Evolutionary conservation across 2,797 vertebrate genomes (phyloP).

Genomic region (Rhinichthys osculus): DNA sequence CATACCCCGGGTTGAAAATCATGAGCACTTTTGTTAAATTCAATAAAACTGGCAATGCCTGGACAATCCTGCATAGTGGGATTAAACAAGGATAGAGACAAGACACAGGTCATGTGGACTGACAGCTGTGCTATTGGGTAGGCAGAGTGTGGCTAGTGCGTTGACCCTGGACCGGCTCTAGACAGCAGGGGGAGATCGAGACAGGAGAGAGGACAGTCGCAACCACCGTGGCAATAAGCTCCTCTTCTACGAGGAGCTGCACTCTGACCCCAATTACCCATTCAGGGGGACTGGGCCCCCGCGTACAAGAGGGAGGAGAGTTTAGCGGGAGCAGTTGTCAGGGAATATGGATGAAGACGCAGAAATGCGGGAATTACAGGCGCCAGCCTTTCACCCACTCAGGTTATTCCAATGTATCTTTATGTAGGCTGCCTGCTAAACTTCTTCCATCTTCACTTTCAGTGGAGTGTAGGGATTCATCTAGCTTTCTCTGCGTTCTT

Average conservation of each 20-base stretch:
- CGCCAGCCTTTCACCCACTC: constrained; percentile 67
- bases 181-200: constrained; percentile 34
- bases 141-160: background rate
- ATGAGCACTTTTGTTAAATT: background rate
- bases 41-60: background rate
- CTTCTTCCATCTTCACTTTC: constrained; percentile 13
- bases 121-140: constrained; percentile 7
- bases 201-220: constrained; percentile 57
- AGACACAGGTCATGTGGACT: constrained; percentile 17
- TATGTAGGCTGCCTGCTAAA: constrained; percentile 22
- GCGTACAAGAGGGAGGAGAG: constrained; percentile 72
- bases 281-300: constrained; percentile 79
- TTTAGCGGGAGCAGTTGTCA: constrained; percentile 79
- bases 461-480: background rate
- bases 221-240: constrained; percentile 71
- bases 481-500: background rate
- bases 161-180: constrained; percentile 15
- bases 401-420: constrained; percentile 64
- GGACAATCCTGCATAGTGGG: background rate
- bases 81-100: constrained; percentile 21
- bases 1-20: background rate
- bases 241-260: constrained; percentile 69
- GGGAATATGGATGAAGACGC: constrained; percentile 78
- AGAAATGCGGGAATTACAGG: constrained; percentile 75
- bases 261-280: constrained; percentile 84